Conservation (phyloP, 30 jellyfish, hydroid and myxozoan genomes). For the Aurelia sp. region DNA sequence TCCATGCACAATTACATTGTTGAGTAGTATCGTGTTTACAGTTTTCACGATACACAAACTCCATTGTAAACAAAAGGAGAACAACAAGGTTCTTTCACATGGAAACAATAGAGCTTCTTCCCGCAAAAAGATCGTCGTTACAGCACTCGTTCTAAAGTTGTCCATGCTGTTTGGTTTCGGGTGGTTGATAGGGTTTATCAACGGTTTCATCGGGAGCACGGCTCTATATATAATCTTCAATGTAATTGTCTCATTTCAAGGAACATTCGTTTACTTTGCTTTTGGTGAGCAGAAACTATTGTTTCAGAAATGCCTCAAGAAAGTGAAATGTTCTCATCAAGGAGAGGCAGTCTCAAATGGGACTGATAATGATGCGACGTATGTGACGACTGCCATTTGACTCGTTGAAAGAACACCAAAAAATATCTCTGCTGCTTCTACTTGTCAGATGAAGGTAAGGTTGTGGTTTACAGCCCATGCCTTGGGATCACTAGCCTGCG, state of each 20-base stretch:
- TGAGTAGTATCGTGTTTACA: not conserved
- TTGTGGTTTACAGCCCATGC: too few species aligned
- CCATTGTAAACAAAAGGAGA: not conserved
- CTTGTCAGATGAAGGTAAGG: too few species aligned
- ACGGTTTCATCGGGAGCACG: conserved; percentile 4
- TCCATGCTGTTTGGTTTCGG: conserved; percentile 32
- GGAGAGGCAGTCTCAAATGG: too few species aligned
- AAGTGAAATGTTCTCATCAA: too few species aligned
- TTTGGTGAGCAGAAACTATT: conserved; percentile 12
- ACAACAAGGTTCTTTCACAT: not conserved
- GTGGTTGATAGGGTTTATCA: conserved; percentile 23
- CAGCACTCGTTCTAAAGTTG: not conserved
- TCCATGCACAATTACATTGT: not conserved
- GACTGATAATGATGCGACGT: too few species aligned
- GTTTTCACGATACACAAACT: conserved; percentile 4
- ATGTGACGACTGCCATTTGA: too few species aligned
- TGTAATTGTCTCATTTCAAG: conserved; percentile 17
- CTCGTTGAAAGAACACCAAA: too few species aligned
- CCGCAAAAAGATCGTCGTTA: conserved; percentile 5
- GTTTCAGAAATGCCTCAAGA: not conserved
- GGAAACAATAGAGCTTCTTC: not conserved
- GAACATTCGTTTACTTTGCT: conserved; percentile 21
- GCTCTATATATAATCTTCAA: conserved; percentile 7
- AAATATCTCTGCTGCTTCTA: too few species aligned
- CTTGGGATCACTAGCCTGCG: too few species aligned